Base-by-base conservation (phyloP, 2,797 vertebrate genomes). In the Vireo griseus region DNA sequence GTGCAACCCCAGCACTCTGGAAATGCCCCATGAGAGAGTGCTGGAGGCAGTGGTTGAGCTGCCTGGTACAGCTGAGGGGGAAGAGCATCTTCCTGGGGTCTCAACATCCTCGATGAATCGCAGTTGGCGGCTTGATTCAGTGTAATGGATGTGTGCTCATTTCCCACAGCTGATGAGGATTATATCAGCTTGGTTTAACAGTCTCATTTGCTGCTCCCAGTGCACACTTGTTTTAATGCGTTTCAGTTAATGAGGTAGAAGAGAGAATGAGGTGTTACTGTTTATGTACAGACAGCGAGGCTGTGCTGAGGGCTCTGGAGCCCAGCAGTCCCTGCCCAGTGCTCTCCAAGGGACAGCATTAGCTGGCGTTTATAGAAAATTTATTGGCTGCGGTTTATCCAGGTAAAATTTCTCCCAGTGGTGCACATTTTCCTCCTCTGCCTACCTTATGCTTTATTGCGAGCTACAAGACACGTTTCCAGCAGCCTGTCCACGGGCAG, bases 191-290 rank as follows among this genome's bases (percentile, higher is more conserved):
- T 97, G 96, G 97, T 97, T 98, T 97, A 98, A 96, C 98, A 97
- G 97, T 96, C 97, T 98, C 97, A 96, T 97, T 98, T 98, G 96
- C 98, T 97, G 96, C 95, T 98, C 97, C 98, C 97, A 97, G 80
- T 85, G 97, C 98, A 97, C 96, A 88, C 97, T 97, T 97, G 97
- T 98, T 98, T 97, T 98, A 98, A 98, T 98, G 97, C 93, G 95
- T 98, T 98, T 97, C 97, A 92, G 97, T 98, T 98, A 98, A 98
- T 98, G 98, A 98, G 97, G 96, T 97, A 97, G 97, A 97, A 97
- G 97, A 95, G 97, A 97, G 97, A 96, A 97, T 93, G 97, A 97
- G 97, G 97, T 97, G 97, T 97, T 96, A 95, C 94, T 97, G 96
- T 97, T 97, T 96, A 96, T 95, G 94, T 93, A 95, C 96, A 97